phyloP scores from a whole-genome alignment of 2,888 invertebrate species.

The Macropis europaea region DNA sequence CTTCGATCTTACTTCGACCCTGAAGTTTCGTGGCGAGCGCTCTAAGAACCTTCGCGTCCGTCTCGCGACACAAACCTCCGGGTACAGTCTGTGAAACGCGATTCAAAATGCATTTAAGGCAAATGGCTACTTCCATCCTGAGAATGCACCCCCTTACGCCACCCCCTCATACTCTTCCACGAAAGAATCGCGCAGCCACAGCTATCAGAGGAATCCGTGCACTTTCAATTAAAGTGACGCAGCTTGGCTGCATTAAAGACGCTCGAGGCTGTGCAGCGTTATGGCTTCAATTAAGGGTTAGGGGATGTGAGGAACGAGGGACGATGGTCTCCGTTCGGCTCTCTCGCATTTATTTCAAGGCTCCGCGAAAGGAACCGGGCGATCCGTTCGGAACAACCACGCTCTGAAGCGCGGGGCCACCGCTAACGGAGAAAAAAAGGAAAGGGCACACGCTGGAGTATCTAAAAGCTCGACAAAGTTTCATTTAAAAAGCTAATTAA shows the following conservation, averaged over 20 bases:
- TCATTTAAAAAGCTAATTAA: conserved; percentile 75
- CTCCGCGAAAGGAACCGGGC: conserved; percentile 44
- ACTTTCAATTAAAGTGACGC: conserved; percentile 67
- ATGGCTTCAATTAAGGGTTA: conserved; percentile 60
- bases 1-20: too few species aligned
- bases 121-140: conserved; percentile 43
- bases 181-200: conserved; percentile 40
- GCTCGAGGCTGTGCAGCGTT: conserved; percentile 50
- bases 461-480: conserved; percentile 68
- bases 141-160: neutral
- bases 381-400: conserved; percentile 24
- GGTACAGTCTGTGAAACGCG: conserved; percentile 11
- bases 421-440: conserved; percentile 17
- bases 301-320: conserved; percentile 28
- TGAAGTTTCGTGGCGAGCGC: too few species aligned
- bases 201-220: conserved; percentile 62
- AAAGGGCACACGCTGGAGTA: conserved; percentile 15
- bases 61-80: neutral
- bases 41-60: too few species aligned
- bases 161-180: conserved; percentile 32
- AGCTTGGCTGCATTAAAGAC: conserved; percentile 56
- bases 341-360: conserved; percentile 48
- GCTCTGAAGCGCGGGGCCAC: conserved; percentile 25
- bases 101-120: conserved; percentile 52
- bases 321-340: conserved; percentile 22